Evolutionary conservation across 2,797 vertebrate species (phyloP), one percentile per base, ranked within the genome.

Genomic region (Sebastolobus altivelis): DNA sequence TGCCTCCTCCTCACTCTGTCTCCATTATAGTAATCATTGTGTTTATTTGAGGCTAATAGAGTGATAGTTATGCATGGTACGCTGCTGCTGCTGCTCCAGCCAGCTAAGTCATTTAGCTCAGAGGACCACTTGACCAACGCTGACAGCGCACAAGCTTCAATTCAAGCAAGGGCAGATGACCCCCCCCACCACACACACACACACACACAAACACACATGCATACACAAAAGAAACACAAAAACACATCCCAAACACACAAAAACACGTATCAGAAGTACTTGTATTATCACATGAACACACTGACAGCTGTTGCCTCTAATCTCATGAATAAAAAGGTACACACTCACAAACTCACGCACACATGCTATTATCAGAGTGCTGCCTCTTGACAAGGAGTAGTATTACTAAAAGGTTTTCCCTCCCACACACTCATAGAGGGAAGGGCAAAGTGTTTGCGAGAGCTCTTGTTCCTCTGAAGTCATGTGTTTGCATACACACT

Each of bases 101-200:
- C 75, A 58, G 82, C 71, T 13, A 63, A 85, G 43, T 87, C 87
- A 79, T 91, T 91, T 86, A 90, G 83, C 86, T 67, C 59, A 78
- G 62, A 93, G 92, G 70, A 83, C 85, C 92, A 92, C 93, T 94
- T 92, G 92, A 93, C 91, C 87, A 75, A n/a, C 20, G 81, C 78
- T 88, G 85, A 92, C 89, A 75, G 80, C 27, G 8, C 77, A 77
- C 91, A 79, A 27, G 82, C 87, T 80, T 81, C 80, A 89, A 82
- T 90, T 91, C 91, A 84, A 77, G 69, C 38, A 25, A 75, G 83
- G 77, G 72, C 86, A 79, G 55, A 80, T 52, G 33, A 49, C 58
- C 75, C 8, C 18, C 56, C 61, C 52, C 31, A 3, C 11, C 54
- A n/a, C 20, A 5, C 35, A 9, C 33, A 1, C 27, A 52, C 5